Conservation (phyloP, 2,113 vertebrate species). For the Phaethon lepturus region DNA sequence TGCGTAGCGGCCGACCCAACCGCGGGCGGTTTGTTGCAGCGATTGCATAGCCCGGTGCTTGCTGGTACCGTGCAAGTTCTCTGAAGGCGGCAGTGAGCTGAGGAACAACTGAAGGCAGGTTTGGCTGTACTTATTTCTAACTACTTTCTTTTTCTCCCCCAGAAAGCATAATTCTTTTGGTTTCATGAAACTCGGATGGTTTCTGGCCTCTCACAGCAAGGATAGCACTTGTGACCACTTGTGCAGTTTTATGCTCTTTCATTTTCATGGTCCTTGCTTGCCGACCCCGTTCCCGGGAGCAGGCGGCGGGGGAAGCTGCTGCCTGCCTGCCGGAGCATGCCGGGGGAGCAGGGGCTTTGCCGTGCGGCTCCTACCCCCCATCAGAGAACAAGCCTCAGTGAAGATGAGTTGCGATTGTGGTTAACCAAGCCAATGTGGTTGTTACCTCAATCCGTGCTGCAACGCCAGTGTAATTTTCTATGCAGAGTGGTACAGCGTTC, state of each 20-base stretch:
- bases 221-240: background rate
- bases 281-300: background rate
- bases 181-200: background rate
- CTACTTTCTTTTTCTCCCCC: background rate
- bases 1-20: accelerated
- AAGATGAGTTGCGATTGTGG: background rate
- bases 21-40: background rate
- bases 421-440: background rate
- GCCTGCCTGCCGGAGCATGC: background rate
- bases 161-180: background rate
- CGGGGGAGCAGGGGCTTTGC: background rate
- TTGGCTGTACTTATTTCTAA: background rate
- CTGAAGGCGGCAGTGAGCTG: background rate
- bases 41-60: background rate
- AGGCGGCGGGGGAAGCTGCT: background rate
- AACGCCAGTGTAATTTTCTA: background rate
- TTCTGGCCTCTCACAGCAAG: background rate
- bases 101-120: background rate
- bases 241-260: background rate
- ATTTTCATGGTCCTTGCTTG: background rate
- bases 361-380: accelerated
- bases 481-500: background rate
- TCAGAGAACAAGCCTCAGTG: background rate
- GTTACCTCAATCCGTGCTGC: accelerated
- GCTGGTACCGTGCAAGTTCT: background rate